phyloP scores from a whole-genome alignment of 2,888 invertebrate genomes.

The Ophioninae sp. region DNA sequence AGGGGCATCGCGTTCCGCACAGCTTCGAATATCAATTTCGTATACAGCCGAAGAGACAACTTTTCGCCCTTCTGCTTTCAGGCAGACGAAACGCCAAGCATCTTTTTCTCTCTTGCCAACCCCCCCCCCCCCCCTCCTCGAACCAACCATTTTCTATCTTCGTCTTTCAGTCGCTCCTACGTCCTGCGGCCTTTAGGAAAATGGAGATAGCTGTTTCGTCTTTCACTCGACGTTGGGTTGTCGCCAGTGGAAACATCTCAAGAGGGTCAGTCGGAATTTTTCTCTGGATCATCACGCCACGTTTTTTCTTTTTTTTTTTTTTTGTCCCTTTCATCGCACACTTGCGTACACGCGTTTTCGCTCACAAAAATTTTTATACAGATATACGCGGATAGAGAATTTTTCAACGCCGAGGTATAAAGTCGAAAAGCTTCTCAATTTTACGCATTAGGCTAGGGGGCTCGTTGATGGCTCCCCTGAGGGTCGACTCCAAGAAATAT shows the following conservation, averaged over 20 bases:
- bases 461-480: constrained; percentile 48
- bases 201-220: constrained; percentile 75
- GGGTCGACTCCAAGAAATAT: constrained; percentile 59
- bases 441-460: constrained; percentile 50
- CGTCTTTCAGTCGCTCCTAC: constrained; percentile 42
- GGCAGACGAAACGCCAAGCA: constrained; percentile 46
- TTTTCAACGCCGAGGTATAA: constrained; percentile 46
- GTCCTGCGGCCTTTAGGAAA: constrained; percentile 75
- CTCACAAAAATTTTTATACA: constrained; percentile 2
- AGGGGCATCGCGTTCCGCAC: constrained; percentile 54
- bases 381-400: constrained; percentile 14
- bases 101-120: constrained; percentile 12
- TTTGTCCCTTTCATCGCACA: constrained; percentile 55
- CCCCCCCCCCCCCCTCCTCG: constrained; percentile 24
- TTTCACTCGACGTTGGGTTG: constrained; percentile 73
- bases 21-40: constrained; percentile 78
- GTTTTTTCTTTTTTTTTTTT: constrained; percentile 40
- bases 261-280: constrained; percentile 73
- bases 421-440: constrained; percentile 61
- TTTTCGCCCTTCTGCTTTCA: constrained; percentile 68
- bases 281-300: constrained; percentile 55
- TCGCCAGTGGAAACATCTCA: constrained; percentile 77
- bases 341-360: constrained; percentile 37
- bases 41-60: constrained; percentile 69
- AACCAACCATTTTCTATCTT: background rate